Evolutionary conservation across 2,113 vertebrate genomes (phyloP).

Genomic region (Daboia siamensis): DNA sequence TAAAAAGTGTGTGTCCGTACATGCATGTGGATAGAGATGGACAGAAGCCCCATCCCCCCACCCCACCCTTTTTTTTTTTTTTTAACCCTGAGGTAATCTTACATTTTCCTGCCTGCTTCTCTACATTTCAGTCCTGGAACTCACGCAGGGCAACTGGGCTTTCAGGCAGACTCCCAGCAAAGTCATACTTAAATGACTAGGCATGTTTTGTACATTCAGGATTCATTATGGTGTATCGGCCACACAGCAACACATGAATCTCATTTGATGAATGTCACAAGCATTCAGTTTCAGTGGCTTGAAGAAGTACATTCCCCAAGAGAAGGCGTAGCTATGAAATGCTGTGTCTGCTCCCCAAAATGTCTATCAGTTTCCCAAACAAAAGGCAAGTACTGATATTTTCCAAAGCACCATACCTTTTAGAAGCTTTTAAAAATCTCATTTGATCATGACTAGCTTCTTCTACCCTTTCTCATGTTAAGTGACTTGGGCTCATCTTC

Average conservation of each 20-base stretch:
- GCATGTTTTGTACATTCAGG: neutral
- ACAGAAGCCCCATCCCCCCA: neutral
- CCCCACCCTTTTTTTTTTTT: neutral
- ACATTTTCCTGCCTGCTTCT: neutral
- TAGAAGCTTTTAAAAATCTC: neutral
- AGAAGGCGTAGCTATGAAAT: neutral
- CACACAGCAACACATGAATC: neutral
- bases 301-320: neutral
- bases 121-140: neutral
- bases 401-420: neutral
- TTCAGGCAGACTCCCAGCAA: neutral
- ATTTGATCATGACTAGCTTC: neutral
- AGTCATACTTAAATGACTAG: neutral
- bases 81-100: neutral
- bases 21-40: neutral
- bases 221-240: neutral
- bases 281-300: neutral
- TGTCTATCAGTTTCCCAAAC: neutral
- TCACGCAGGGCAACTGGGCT: neutral
- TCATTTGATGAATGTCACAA: neutral
- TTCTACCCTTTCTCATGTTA: neutral
- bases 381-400: neutral
- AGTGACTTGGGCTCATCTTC: neutral
- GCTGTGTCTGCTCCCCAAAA: neutral
- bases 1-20: neutral